Percentiles rank a stretch among this genome's conserved stretches.
Evolutionary conservation across 1,140 invertebrate genomes (phyloP).

Genomic region (Scaptomyza hsui): DNA sequence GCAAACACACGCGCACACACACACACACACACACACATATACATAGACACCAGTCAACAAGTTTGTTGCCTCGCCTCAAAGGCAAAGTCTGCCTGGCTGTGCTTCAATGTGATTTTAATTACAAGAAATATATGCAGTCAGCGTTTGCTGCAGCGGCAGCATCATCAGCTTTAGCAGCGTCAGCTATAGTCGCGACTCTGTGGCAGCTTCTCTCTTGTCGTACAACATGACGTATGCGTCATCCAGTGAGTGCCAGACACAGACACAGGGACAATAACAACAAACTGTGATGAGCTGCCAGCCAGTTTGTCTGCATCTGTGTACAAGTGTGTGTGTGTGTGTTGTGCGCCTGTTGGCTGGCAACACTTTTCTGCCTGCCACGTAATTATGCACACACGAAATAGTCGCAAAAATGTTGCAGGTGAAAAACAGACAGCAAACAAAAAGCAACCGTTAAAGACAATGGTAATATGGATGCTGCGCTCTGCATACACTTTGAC

Average conservation of each 20-base stretch:
- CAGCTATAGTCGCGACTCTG: conserved; percentile 62
- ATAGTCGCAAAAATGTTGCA: conserved; percentile 60
- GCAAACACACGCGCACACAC: conserved; percentile 50
- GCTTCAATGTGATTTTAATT: conserved; percentile 80
- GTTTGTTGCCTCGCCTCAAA: conserved; percentile 71
- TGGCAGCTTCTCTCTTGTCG: conserved; percentile 8
- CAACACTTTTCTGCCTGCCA: conserved; percentile 71
- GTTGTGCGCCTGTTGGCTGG: conserved; percentile 47
- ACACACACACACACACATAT: neutral
- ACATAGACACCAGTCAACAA: conserved; percentile 63
- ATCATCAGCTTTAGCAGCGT: conserved; percentile 43
- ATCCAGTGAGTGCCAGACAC: conserved; percentile 51
- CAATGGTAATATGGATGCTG: conserved; percentile 49
- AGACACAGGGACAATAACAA: conserved; percentile 27
- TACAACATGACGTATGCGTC: conserved; percentile 78
- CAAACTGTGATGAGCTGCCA: conserved; percentile 33
- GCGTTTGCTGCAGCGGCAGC: conserved; percentile 55
- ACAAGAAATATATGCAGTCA: conserved; percentile 78
- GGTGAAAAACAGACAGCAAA: conserved; percentile 52
- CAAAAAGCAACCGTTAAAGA: conserved; percentile 28
- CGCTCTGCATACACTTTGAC: conserved; percentile 40
- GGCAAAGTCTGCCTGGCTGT: conserved; percentile 67
- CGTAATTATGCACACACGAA: conserved; percentile 77
- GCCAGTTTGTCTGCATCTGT: neutral
- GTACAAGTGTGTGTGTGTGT: conserved; percentile 6